Percentiles rank a stretch among this genome's conserved stretches.
Evolutionary conservation across 2,797 vertebrate genomes (phyloP).

Genomic region (Pantherophis vulpinus): DNA sequence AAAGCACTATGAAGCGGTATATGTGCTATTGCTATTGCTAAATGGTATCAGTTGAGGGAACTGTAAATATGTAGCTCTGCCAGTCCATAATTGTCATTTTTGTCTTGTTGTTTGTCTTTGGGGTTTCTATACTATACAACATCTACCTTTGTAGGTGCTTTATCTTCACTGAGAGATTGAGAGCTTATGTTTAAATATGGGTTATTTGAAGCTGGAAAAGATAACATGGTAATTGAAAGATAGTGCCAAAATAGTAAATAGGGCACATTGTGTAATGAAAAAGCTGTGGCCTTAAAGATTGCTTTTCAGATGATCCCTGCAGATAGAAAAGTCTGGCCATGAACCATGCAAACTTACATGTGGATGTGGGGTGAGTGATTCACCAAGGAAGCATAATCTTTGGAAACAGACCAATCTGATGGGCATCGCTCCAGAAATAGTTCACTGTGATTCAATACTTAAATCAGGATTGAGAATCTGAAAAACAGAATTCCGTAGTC

Average conservation of each 20-base stretch:
- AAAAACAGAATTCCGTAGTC: background rate
- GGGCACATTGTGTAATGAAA: background rate
- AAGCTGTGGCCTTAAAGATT: background rate
- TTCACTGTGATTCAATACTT: background rate
- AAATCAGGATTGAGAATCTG: background rate
- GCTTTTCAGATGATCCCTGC: background rate
- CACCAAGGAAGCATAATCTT: background rate
- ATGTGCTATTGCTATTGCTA: no score
- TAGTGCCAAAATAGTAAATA: background rate
- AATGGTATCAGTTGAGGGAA: background rate
- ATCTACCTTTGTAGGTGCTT: background rate
- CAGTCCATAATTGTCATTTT: background rate
- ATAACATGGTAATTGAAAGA: background rate
- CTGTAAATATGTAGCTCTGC: background rate
- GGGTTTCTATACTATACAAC: background rate
- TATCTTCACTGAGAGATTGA: background rate
- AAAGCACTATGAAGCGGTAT: no score
- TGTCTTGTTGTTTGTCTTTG: background rate
- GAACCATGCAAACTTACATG: background rate
- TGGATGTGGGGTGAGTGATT: background rate
- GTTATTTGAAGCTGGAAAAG: background rate
- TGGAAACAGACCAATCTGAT: background rate
- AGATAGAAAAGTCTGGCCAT: background rate
- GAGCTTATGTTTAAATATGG: background rate
- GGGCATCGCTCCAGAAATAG: background rate